A percentile compares a stretch with the other conserved stretches of the same genome.
Conservation (phyloP, 2,797 vertebrate genomes). For the Macropus fuliginosus region DNA sequence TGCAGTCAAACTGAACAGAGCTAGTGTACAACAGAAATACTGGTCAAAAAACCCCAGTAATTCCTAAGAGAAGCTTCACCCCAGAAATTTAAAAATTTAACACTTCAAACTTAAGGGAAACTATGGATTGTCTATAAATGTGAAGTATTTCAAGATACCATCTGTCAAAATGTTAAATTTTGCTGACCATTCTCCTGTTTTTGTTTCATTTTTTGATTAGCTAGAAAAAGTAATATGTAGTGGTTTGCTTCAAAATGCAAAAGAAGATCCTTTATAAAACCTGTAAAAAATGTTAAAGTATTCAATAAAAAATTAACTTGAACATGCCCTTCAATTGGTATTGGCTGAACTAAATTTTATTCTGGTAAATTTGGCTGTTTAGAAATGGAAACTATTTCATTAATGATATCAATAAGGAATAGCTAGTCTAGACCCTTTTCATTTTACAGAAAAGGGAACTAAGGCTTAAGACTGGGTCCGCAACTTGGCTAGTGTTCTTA, state of each 20-base stretch:
- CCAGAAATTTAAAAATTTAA: background rate
- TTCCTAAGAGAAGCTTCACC: background rate
- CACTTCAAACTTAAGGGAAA: background rate
- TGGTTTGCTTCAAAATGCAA: background rate
- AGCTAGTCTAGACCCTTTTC: background rate
- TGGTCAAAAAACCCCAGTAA: background rate
- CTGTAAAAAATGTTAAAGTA: background rate
- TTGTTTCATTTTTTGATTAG: background rate
- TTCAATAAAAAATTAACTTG: background rate
- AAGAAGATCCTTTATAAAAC: background rate
- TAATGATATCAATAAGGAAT: background rate
- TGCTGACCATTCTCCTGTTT: background rate
- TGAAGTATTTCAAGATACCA: background rate
- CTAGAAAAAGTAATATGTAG: background rate
- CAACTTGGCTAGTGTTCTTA: background rate
- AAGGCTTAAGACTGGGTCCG: background rate
- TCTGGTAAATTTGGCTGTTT: background rate
- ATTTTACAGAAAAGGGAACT: background rate
- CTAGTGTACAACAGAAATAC: background rate
- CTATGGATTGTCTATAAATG: background rate
- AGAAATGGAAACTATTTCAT: background rate
- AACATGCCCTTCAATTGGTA: background rate
- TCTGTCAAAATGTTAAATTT: background rate
- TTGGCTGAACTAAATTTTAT: background rate
- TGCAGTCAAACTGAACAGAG: background rate